Conservation (phyloP, 2,113 vertebrate genomes). For the Lepisosteus osseus region DNA sequence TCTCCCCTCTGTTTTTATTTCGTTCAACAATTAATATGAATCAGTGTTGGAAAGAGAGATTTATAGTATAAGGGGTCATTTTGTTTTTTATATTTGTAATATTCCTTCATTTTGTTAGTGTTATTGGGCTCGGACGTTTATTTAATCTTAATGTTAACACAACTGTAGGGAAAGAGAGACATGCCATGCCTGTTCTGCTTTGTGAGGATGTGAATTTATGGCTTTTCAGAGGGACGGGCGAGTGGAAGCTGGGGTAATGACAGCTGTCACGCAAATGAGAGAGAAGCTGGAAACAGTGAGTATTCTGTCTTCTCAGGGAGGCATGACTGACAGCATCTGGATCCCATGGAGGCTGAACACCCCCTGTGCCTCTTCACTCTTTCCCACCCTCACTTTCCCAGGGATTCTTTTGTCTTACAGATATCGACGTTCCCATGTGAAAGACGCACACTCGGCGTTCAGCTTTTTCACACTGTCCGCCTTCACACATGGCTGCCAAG, state of each 20-base stretch:
- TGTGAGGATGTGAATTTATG: neutral
- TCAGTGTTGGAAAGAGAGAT: too few species aligned
- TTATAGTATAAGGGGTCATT: too few species aligned
- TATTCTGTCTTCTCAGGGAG: constrained; percentile 44
- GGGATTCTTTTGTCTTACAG: neutral
- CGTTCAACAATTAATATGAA: too few species aligned
- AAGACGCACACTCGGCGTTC: neutral
- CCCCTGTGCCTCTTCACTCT: constrained; percentile 34
- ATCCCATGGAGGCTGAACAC: constrained; percentile 14
- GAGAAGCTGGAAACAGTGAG: constrained; percentile 67
- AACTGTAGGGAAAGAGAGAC: too few species aligned
- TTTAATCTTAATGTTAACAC: too few species aligned
- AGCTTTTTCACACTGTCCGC: too few species aligned
- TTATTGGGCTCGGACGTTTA: too few species aligned
- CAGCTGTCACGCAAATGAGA: constrained; percentile 68
- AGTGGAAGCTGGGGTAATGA: constrained; percentile 85
- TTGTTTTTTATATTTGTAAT: too few species aligned
- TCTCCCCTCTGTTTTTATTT: too few species aligned
- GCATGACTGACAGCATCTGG: constrained; percentile 30
- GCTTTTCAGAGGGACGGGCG: constrained; percentile 80
- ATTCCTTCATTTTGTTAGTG: too few species aligned
- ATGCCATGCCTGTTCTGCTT: too few species aligned
- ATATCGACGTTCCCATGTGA: constrained; percentile 27
- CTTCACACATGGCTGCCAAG: too few species aligned
- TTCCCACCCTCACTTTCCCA: constrained; percentile 27